A percentile compares a stretch with the other conserved stretches of the same genome.
These are phyloP conservation scores for Yasuhikotakia modesta DNA, from an alignment of 2,797 vertebrate genomes.

Conservation along the genomic window DNA sequence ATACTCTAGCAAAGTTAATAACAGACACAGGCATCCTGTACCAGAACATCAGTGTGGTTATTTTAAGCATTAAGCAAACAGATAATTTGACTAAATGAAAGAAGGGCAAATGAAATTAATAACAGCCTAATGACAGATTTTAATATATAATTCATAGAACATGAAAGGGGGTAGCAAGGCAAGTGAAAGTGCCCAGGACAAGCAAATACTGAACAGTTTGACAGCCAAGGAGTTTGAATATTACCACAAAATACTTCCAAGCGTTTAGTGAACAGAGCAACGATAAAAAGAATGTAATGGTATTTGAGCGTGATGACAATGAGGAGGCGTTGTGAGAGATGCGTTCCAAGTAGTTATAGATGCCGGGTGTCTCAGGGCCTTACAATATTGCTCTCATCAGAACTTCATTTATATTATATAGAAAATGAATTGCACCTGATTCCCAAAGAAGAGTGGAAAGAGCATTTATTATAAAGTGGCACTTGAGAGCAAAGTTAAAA, in stretches of 20 bases:
- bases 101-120: background rate
- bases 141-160: background rate
- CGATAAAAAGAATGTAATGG: background rate
- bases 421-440: background rate
- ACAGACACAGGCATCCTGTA: background rate
- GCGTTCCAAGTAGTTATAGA: background rate
- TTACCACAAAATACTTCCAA: background rate
- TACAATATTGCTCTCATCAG: background rate
- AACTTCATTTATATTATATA: background rate
- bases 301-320: background rate
- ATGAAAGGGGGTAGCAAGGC: background rate
- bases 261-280: background rate
- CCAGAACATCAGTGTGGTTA: background rate
- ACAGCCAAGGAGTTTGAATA: background rate
- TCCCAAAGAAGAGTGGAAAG: background rate
- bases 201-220: background rate
- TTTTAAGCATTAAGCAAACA: background rate
- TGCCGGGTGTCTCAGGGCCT: background rate
- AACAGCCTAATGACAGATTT: background rate
- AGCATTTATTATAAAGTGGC: conserved; percentile 3
- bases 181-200: background rate
- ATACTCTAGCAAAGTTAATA: background rate
- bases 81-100: background rate
- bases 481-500: conserved; percentile 10
- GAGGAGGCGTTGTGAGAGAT: background rate